phyloP scores from a whole-genome alignment of 2,797 vertebrate genomes.

The Sebastes steindachneri region DNA sequence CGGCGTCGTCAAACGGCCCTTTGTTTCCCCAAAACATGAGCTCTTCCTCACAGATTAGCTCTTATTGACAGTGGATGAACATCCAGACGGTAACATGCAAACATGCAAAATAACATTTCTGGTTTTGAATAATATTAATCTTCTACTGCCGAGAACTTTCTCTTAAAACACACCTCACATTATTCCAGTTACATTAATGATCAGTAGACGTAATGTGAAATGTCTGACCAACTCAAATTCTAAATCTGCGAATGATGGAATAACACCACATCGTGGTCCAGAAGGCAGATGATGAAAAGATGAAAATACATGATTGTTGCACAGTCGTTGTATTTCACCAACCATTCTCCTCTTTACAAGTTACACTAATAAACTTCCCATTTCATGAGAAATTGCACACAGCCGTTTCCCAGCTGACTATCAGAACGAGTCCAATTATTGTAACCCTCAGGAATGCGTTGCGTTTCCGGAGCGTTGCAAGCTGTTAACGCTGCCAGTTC shows the following conservation, averaged over 20 bases:
- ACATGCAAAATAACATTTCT: neutral
- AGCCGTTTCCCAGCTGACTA: neutral
- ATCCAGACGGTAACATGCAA: neutral
- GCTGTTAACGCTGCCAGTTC: neutral
- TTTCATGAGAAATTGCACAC: neutral
- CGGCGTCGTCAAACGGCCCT: slow-evolving; percentile 17
- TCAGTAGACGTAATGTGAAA: neutral
- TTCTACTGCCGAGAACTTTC: neutral
- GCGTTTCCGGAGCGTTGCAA: neutral
- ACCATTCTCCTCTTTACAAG: neutral
- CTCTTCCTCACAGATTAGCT: slow-evolving; percentile 2
- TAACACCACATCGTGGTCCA: neutral
- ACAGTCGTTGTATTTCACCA: neutral
- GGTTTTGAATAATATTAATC: neutral
- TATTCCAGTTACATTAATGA: neutral
- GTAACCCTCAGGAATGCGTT: neutral
- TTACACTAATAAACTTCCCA: neutral
- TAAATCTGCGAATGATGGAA: neutral
- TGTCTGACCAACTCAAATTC: neutral
- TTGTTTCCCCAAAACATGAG: slow-evolving; percentile 33
- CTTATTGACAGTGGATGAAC: slow-evolving; percentile 8
- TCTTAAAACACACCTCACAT: neutral
- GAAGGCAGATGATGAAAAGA: neutral
- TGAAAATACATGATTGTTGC: neutral
- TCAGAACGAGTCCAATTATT: neutral